Evolutionary conservation across 2,888 invertebrate genomes (phyloP).

Genomic region (Ischnura elegans): DNA sequence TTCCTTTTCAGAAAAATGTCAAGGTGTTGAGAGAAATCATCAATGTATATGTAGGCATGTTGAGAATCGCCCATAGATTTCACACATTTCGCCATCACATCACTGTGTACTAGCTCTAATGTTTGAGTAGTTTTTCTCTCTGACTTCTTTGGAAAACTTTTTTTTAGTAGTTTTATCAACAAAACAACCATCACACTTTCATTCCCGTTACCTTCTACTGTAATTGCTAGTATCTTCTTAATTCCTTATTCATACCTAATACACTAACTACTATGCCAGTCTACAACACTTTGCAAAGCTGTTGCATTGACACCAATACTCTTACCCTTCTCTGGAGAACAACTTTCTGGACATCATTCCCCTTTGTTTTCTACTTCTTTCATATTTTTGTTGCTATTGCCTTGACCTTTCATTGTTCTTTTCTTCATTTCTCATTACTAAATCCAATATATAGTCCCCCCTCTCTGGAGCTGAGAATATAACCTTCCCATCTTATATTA

Average conservation of each 20-base stretch:
- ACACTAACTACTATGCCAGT: not conserved
- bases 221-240: not conserved
- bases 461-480: not conserved
- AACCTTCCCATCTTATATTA: not conserved
- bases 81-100: no score
- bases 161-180: not conserved
- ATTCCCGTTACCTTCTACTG: not conserved
- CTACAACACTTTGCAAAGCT: not conserved
- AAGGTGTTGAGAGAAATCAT: no score
- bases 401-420: slow-evolving; percentile 71
- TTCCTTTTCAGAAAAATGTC: no score
- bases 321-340: no score
- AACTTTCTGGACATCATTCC: not conserved
- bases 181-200: not conserved
- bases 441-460: not conserved
- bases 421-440: not conserved
- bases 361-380: not conserved
- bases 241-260: not conserved
- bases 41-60: no score
- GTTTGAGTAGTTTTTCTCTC: no score
- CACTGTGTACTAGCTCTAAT: no score
- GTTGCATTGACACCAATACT: not conserved
- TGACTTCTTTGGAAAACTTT: not conserved
- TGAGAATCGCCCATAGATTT: no score
- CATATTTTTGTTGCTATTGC: not conserved